phyloP scores from a whole-genome alignment of 2,113 vertebrate genomes.

The Brachypteracias leptosomus region DNA sequence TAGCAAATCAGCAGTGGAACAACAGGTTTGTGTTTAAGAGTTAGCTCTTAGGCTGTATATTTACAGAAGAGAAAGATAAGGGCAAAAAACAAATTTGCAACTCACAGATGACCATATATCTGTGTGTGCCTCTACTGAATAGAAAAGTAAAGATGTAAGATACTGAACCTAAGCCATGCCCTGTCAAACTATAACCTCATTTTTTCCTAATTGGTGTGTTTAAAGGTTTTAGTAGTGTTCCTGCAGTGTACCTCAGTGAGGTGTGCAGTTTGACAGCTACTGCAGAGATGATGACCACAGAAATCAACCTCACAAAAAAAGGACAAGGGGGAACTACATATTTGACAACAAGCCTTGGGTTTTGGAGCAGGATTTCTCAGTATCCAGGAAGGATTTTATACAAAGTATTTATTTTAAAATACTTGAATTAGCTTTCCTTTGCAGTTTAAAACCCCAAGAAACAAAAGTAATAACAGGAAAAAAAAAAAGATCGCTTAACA shows the following conservation, averaged over 20 bases:
- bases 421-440: background rate
- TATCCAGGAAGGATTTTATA: background rate
- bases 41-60: background rate
- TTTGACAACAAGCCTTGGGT: background rate
- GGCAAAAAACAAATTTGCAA: background rate
- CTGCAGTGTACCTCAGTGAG: background rate
- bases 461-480: background rate
- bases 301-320: background rate
- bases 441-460: background rate
- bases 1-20: background rate
- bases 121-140: background rate
- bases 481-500: background rate
- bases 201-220: background rate
- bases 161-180: background rate
- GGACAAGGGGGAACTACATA: background rate
- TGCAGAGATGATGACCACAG: background rate
- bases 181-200: background rate
- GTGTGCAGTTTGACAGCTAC: background rate
- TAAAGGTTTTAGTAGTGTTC: background rate
- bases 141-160: conserved; percentile 2
- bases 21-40: background rate
- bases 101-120: background rate
- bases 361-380: background rate
- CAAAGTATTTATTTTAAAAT: background rate
- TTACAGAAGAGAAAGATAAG: background rate